Base-by-base conservation (phyloP, 2,113 vertebrate species). In the Aegithalos caudatus region DNA sequence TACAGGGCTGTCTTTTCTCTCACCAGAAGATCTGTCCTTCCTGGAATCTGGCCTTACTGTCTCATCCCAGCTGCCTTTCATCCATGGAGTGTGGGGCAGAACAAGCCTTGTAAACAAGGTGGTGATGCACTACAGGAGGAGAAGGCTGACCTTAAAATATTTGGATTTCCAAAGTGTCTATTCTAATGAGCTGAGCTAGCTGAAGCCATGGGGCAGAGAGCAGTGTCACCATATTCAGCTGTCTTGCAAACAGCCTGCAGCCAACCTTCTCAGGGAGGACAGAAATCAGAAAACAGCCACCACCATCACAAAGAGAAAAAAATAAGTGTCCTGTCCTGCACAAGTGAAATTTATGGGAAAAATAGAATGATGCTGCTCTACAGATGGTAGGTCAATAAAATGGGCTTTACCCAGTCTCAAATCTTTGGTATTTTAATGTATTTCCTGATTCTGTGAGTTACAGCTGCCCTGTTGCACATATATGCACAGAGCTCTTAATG, bases 371-470 rank as follows among this genome's bases (percentile, higher is more conserved):
- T 71, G n/a, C 21, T 86, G 70, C 47, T 96, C 51, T 27, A 48
- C 78, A 89, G 81, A 60, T 78, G 65, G 73, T 74, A 42, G 23
- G 65, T 95, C 66, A 85, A 91, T 87, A 92, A 91, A 87, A 25
- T 31, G 33, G 42, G 62, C 35, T 50, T 85, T 95, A 92, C 79
- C 35, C 24, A 4, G 70, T 66, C 37, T 86, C 58, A 86, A 58
- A 83, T 73, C 54, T 80, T 83, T 2, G 4, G 12, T 62, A 85
- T 92, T 96, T 93, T 92, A 95, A 92, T 83, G 58, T 91, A 58
- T 89, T 96, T 96, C 93, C 94, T 81, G 87, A 87, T 90, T 81
- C 74, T 73, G 35, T 90, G 88, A 91, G 70, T 88, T 86, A 88
- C 90, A 97, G 77, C 56, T 93, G 67, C 78, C 72, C 23, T 61